These are phyloP conservation scores for Heliconius ismenius DNA, from an alignment of 2,888 invertebrate species.

Conservation along the genomic window DNA sequence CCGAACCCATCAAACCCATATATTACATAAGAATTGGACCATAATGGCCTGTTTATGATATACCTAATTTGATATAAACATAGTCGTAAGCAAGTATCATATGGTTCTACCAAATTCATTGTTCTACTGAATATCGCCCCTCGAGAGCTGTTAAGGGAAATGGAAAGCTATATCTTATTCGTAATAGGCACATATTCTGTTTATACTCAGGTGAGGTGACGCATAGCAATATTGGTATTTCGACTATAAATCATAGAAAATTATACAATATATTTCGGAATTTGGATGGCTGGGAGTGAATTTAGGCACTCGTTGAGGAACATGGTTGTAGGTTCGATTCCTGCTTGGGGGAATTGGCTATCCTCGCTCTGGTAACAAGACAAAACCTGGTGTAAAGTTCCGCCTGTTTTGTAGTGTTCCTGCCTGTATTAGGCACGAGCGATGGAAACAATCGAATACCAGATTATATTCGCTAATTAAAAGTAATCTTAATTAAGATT, in stretches of 20 bases:
- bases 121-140: constrained; percentile 46
- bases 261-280: neutral
- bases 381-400: neutral
- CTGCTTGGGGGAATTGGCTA: neutral
- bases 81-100: constrained; percentile 28
- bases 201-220: constrained; percentile 35
- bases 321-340: neutral
- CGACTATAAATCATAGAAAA: constrained; percentile 23
- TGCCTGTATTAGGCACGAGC: too few relatives aligned
- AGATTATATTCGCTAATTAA: too few relatives aligned
- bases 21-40: neutral
- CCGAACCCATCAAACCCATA: neutral
- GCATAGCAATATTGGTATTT: constrained; percentile 30
- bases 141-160: constrained; percentile 47
- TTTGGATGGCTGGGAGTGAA: neutral
- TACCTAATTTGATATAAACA: constrained; percentile 18
- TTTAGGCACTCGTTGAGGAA: neutral
- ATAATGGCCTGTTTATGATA: neutral
- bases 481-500: too few relatives aligned
- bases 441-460: too few relatives aligned
- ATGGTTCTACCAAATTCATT: constrained; percentile 43
- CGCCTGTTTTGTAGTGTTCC: too few relatives aligned
- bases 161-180: constrained; percentile 47
- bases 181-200: constrained; percentile 41
- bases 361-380: neutral